phyloP scores from a whole-genome alignment of 2,113 vertebrate species.

The Geococcyx californianus region DNA sequence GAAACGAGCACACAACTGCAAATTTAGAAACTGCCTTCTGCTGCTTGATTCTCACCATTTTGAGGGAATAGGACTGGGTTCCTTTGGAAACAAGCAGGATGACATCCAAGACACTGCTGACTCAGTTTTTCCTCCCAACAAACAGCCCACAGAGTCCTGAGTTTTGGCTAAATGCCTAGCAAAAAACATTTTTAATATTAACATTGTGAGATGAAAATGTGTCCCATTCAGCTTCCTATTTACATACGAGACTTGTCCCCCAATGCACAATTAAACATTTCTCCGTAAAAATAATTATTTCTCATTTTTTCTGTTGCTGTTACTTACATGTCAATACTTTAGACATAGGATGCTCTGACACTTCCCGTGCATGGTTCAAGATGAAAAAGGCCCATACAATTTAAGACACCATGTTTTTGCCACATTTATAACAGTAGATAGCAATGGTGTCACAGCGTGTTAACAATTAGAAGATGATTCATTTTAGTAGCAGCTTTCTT shows the following conservation, averaged over 20 bases:
- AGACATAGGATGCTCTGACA: background rate
- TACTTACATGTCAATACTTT: background rate
- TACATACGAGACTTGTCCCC: background rate
- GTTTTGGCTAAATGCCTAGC: background rate
- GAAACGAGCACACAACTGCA: background rate
- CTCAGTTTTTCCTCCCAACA: background rate
- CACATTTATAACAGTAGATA: constrained; percentile 11
- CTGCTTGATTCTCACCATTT: background rate
- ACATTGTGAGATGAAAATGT: background rate
- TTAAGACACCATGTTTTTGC: constrained; percentile 7
- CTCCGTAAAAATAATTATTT: background rate
- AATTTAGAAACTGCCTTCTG: background rate
- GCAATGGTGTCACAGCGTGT: constrained; percentile 12
- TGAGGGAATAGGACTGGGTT: background rate
- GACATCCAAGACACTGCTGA: background rate
- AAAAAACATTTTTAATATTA: background rate
- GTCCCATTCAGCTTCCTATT: background rate
- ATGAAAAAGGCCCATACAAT: background rate
- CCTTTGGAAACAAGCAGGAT: background rate
- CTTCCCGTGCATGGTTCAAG: background rate
- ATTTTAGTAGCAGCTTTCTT: constrained; percentile 19
- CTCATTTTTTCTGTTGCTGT: background rate
- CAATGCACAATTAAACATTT: background rate
- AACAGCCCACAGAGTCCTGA: background rate
- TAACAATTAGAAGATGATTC: constrained; percentile 50